These are phyloP conservation scores for Epistrophella euchroma DNA, from an alignment of 2,888 invertebrate species.

Conservation along the genomic window DNA sequence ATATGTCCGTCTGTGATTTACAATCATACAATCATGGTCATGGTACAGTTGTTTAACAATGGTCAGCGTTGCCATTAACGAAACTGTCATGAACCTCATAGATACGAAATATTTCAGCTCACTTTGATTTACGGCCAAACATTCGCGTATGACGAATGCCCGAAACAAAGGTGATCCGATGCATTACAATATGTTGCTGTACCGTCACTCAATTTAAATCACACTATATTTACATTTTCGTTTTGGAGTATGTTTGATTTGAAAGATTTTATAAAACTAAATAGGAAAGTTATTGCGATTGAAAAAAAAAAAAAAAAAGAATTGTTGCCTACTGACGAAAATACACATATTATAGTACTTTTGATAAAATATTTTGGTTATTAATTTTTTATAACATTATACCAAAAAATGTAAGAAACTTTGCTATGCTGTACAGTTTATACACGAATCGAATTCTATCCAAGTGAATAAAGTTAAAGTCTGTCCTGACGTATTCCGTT, in stretches of 20 bases:
- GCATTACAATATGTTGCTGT: conserved; percentile 42
- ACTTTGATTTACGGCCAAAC: conserved; percentile 72
- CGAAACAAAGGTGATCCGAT: conserved; percentile 58
- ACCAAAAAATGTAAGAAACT: conserved; percentile 83
- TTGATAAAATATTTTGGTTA: conserved; percentile 6
- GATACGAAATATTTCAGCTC: conserved; percentile 57
- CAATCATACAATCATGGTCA: conserved; percentile 85
- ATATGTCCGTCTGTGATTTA: conserved; percentile 71
- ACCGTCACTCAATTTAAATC: conserved; percentile 35
- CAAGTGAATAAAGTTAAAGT: conserved; percentile 83
- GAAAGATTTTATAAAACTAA: background rate
- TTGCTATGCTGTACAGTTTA: conserved; percentile 84
- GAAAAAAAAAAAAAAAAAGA: background rate
- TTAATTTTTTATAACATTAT: conserved; percentile 80
- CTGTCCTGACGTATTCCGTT: conserved; percentile 83
- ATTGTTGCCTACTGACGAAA: conserved; percentile 52
- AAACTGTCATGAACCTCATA: conserved; percentile 54
- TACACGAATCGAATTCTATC: conserved; percentile 83
- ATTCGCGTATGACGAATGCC: conserved; percentile 65
- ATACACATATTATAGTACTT: conserved; percentile 6
- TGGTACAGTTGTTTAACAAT: conserved; percentile 84
- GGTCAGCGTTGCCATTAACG: conserved; percentile 60
- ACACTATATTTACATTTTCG: background rate
- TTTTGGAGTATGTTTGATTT: background rate
- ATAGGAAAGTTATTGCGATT: background rate